Percentiles rank a stretch among this genome's conserved stretches.
Evolutionary conservation across 2,888 invertebrate genomes (phyloP).

Genomic region (Idaea biselata): DNA sequence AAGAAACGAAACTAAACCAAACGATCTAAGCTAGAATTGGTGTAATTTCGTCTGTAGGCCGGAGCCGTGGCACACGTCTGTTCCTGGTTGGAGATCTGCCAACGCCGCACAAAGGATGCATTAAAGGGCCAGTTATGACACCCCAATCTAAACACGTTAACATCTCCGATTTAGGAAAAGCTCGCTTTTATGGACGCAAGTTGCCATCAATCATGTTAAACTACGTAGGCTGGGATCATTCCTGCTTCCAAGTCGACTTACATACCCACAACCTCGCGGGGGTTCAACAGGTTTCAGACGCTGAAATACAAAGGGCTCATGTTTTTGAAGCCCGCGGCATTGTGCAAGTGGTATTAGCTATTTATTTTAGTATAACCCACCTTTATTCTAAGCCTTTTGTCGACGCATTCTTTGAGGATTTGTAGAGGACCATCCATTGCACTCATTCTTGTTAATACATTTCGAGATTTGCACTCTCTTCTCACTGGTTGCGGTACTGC

Average conservation of each 20-base stretch:
- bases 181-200: slow-evolving; percentile 1
- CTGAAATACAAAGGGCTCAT: background rate
- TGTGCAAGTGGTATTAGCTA: background rate
- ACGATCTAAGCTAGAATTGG: slow-evolving; percentile 29
- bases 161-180: slow-evolving; percentile 17
- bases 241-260: background rate
- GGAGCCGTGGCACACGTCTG: slow-evolving; percentile 27
- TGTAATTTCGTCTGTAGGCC: slow-evolving; percentile 43
- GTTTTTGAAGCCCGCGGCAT: background rate
- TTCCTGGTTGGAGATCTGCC: slow-evolving; percentile 70
- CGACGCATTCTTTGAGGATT: slow-evolving; percentile 82
- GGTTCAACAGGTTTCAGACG: background rate
- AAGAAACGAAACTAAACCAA: background rate
- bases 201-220: background rate
- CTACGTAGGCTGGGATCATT: background rate
- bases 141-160: slow-evolving; percentile 45
- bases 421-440: slow-evolving; percentile 81
- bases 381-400: slow-evolving; percentile 82
- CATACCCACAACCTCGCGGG: background rate
- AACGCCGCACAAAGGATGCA: slow-evolving; percentile 64
- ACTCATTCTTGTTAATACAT: slow-evolving; percentile 74
- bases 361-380: slow-evolving; percentile 55
- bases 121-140: slow-evolving; percentile 53
- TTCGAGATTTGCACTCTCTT: slow-evolving; percentile 36
- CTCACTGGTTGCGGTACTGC: slow-evolving; percentile 39